Evolutionary conservation across 2,888 invertebrate genomes (phyloP), one percentile per base, ranked within the genome.

Genomic region (Drosophila macrothrix): DNA sequence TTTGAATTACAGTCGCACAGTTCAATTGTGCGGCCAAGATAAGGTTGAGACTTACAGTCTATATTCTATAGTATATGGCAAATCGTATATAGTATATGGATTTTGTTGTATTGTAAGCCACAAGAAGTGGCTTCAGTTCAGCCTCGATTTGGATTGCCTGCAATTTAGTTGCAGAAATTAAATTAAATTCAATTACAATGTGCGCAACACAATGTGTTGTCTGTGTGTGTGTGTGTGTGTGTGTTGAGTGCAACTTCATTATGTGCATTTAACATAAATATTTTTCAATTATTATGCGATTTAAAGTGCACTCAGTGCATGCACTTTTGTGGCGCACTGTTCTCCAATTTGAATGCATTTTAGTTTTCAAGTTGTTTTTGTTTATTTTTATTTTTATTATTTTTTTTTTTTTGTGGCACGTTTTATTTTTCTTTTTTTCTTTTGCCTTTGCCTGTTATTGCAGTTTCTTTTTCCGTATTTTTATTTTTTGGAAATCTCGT

Each of bases 221-320:
- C 28, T 37, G 5, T 14, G 2, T 29, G 2, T 35, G 14, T 37
- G 43, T 49, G 43, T 43, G 29, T 39, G 58, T 54, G 39, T 54
- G 46, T 67, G 66, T 39, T 63, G 80, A 79, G 88, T 83, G 82
- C 89, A 82, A 87, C 90, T 89, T 90, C 88, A 87, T 90, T 90
- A 87, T 90, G 70, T 82, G 88, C 83, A 87, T 87, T 87, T 82
- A 90, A 80, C 78, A 84, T 84, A 80, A 80, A 90, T 81, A 46
- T 90, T 85, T 87, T 84, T 84, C 89, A 87, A 87, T 87, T 87
- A 90, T 89, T 84, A 86, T 90, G 85, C 90, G 85, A 90, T 90
- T 85, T 81, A 90, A 88, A 84, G 86, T 90, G 88, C 88, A 85
- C 83, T 88, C 31, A 66, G 67, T 65, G 28, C 65, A 65, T 75